Conservation (phyloP, 1,140 invertebrate species). For the Polypedilum pembai region DNA sequence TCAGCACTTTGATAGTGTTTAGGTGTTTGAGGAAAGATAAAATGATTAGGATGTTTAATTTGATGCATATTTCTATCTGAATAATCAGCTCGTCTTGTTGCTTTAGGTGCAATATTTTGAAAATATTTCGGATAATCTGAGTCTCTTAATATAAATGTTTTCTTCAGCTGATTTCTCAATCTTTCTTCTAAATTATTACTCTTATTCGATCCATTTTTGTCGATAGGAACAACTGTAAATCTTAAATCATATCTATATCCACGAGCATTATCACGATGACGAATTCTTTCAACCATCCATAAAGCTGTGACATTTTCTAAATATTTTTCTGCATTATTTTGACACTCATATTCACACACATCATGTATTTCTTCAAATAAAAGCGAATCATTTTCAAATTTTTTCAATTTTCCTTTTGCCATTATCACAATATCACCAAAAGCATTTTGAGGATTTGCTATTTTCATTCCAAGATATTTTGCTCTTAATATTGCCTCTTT, state of each 20-base stretch:
- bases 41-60: not conserved
- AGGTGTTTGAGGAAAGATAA: not conserved
- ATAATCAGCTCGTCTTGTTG: not conserved
- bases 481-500: conserved; percentile 38
- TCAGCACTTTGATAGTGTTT: not conserved
- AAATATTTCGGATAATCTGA: conserved; percentile 41
- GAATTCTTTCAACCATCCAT: conserved; percentile 55
- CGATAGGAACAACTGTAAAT: conserved; percentile 52
- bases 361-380: conserved; percentile 49
- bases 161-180: conserved; percentile 29
- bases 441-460: conserved; percentile 39
- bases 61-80: not conserved
- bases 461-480: conserved; percentile 46
- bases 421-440: conserved; percentile 55
- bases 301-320: conserved; percentile 47
- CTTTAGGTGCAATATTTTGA: not conserved
- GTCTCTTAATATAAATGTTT: conserved; percentile 40
- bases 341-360: conserved; percentile 42
- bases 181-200: not conserved
- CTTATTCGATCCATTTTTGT: not conserved
- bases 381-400: conserved; percentile 46
- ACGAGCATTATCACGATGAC: conserved; percentile 49
- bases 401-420: conserved; percentile 51
- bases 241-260: conserved; percentile 54
- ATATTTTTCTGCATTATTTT: conserved; percentile 36